A percentile compares a stretch with the other conserved stretches of the same genome.
phyloP scores from a whole-genome alignment of 2,888 invertebrate species.

The Papilio gigon region DNA sequence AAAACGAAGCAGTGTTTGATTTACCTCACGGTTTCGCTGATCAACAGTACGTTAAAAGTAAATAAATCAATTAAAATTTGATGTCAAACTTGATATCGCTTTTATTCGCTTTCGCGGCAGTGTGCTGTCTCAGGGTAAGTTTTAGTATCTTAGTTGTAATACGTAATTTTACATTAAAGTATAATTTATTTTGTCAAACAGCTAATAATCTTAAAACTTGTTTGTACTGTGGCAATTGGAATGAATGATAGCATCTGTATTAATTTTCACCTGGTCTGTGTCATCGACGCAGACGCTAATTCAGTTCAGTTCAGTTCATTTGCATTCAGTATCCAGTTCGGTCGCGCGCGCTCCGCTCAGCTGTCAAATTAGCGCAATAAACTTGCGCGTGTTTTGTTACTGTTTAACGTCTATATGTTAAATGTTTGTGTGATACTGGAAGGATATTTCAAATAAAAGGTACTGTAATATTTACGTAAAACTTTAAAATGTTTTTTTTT shows the following conservation, averaged over 20 bases:
- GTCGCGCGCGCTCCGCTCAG: background rate
- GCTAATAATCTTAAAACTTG: background rate
- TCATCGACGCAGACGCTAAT: background rate
- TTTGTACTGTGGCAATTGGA: conserved; percentile 12
- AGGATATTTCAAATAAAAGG: conserved; percentile 11
- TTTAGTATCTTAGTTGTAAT: background rate
- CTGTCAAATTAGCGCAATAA: conserved; percentile 27
- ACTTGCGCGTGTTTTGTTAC: conserved; percentile 11
- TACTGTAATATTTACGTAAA: background rate
- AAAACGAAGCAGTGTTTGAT: background rate
- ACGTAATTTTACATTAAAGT: background rate
- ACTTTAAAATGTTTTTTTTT: background rate
- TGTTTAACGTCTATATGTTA: background rate
- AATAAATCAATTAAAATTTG: background rate
- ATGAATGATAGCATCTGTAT: conserved; percentile 24
- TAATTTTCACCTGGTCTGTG: conserved; percentile 23
- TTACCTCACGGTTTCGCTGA: background rate
- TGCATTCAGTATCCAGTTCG: background rate
- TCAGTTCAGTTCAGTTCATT: conserved; percentile 10
- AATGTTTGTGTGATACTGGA: conserved; percentile 11
- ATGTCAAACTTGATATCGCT: background rate
- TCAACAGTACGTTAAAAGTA: background rate
- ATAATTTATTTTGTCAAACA: background rate
- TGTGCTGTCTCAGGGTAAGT: background rate
- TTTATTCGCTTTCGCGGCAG: background rate